phyloP scores from a whole-genome alignment of 2,888 invertebrate genomes.

The Diabrotica balteata region DNA sequence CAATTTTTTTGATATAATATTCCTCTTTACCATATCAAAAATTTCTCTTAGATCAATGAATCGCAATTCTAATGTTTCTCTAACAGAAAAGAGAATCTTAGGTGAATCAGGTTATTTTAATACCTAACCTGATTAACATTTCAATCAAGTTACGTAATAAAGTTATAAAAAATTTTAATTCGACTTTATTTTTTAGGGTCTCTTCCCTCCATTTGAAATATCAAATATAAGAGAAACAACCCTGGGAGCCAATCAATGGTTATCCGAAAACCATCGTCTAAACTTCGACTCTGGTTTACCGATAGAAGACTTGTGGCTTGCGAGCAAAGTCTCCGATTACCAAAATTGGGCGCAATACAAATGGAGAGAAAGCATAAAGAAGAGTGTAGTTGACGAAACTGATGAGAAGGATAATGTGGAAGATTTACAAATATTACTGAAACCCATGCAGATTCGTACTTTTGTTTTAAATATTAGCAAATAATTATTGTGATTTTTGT shows the following conservation, averaged over 20 bases:
- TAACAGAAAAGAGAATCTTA: too few species aligned
- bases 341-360: slow-evolving; percentile 26
- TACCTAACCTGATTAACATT: too few species aligned
- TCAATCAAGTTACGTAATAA: too few species aligned
- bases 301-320: slow-evolving; percentile 44
- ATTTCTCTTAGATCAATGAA: too few species aligned
- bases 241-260: slow-evolving; percentile 63
- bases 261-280: slow-evolving; percentile 61
- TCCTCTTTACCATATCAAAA: too few species aligned
- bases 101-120: too few species aligned
- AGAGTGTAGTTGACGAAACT: neutral
- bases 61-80: too few species aligned
- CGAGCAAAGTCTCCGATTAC: slow-evolving; percentile 24
- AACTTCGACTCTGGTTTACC: slow-evolving; percentile 48
- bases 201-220: slow-evolving; percentile 57
- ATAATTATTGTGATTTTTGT: neutral
- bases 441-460: slow-evolving; percentile 79
- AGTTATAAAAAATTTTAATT: too few species aligned
- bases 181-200: slow-evolving; percentile 49
- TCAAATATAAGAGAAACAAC: slow-evolving; percentile 58
- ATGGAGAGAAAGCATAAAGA: slow-evolving; percentile 16
- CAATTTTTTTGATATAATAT: too few species aligned
- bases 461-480: slow-evolving; percentile 61
- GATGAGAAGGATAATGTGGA: slow-evolving; percentile 31
- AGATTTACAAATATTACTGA: slow-evolving; percentile 62